A percentile compares a stretch with the other conserved stretches of the same genome.
phyloP scores from a whole-genome alignment of 2,888 invertebrate species.

The Cotesia congregata region DNA sequence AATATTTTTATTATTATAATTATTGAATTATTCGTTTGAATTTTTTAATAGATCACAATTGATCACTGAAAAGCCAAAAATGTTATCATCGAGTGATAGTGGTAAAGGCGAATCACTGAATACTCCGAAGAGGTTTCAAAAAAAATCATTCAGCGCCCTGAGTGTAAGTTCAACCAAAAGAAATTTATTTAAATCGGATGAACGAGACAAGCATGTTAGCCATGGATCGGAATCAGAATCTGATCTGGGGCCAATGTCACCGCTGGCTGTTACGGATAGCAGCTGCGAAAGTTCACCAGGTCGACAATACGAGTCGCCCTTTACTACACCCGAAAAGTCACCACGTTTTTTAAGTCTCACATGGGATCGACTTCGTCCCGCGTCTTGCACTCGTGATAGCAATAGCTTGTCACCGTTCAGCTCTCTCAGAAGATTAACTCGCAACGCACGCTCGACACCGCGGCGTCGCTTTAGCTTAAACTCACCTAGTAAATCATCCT shows the following conservation, averaged over 20 bases:
- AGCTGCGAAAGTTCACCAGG: conserved; percentile 56
- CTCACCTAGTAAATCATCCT: conserved; percentile 42
- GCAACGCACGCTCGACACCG: conserved; percentile 55
- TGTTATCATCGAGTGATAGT: conserved; percentile 53
- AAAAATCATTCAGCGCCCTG: conserved; percentile 51
- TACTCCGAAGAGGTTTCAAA: conserved; percentile 57
- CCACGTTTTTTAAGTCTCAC: conserved; percentile 39
- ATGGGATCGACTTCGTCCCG: conserved; percentile 55
- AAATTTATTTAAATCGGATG: conserved; percentile 49
- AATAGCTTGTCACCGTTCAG: conserved; percentile 52
- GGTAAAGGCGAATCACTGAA: conserved; percentile 49
- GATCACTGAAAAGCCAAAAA: background rate
- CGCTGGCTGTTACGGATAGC: conserved; percentile 57
- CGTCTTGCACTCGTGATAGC: conserved; percentile 17
- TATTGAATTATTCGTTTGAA: background rate
- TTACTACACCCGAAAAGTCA: conserved; percentile 54
- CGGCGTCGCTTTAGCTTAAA: conserved; percentile 45
- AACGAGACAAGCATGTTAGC: conserved; percentile 28
- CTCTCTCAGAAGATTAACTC: conserved; percentile 52
- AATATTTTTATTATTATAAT: no score
- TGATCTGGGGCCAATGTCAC: conserved; percentile 65
- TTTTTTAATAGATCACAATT: background rate
- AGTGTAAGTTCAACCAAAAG: conserved; percentile 54
- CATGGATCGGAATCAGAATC: conserved; percentile 60
- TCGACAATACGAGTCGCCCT: conserved; percentile 55